Percentiles rank a stretch among this genome's conserved stretches.
phyloP scores from a whole-genome alignment of 2,888 invertebrate genomes.

The Neoaliturus tenellus region DNA sequence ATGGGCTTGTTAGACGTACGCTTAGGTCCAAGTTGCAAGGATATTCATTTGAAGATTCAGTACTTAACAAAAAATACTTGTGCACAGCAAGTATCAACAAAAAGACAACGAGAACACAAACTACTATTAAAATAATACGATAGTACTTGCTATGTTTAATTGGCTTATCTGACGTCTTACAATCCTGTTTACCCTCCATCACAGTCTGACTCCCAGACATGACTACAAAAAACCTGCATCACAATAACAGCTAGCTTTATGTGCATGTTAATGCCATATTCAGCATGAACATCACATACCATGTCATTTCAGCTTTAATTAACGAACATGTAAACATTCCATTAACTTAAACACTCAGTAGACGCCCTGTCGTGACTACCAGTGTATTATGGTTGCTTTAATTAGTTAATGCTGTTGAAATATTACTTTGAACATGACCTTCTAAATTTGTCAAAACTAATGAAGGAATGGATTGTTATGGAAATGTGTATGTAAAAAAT shows the following conservation, averaged over 20 bases:
- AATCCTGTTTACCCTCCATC: neutral
- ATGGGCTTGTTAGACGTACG: neutral
- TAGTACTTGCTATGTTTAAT: neutral
- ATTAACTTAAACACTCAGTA: neutral
- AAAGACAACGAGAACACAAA: neutral
- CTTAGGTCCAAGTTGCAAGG: slow-evolving; percentile 4
- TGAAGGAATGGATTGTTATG: no score
- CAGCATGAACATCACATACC: no score
- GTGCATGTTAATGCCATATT: no score
- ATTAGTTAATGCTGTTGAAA: neutral
- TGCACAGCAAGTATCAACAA: neutral
- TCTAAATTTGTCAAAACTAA: no score
- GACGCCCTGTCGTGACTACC: neutral
- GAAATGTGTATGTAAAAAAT: no score
- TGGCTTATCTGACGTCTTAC: neutral
- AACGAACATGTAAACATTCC: neutral
- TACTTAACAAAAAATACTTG: neutral
- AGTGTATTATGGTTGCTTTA: neutral
- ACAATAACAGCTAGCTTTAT: no score
- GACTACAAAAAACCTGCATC: neutral
- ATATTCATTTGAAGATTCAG: neutral
- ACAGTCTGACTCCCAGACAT: neutral
- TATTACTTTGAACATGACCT: no score
- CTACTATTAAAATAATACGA: neutral
- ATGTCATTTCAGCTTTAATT: neutral